phyloP scores from a whole-genome alignment of 2,113 vertebrate species.

The Potamarius usumacintae region DNA sequence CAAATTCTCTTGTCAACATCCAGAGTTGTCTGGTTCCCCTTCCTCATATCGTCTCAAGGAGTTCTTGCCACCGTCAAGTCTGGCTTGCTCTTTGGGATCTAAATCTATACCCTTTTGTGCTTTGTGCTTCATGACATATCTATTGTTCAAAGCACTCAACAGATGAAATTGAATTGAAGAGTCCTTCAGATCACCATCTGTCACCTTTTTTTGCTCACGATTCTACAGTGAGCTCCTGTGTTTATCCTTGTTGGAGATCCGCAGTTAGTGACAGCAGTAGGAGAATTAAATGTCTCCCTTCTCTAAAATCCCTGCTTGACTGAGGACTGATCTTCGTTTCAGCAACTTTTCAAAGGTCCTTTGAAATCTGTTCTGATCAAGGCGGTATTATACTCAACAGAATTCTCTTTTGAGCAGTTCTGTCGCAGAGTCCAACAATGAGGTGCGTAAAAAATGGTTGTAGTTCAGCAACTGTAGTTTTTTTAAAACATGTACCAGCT shows the following conservation, averaged over 20 bases:
- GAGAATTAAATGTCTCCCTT: background rate
- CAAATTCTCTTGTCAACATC: background rate
- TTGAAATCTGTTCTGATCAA: background rate
- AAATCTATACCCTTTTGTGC: background rate
- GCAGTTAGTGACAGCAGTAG: background rate
- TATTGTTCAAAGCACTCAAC: background rate
- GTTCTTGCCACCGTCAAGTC: background rate
- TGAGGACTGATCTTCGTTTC: background rate
- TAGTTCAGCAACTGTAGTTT: background rate
- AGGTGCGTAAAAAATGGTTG: background rate
- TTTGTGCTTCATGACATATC: too few relatives aligned
- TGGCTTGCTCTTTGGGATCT: background rate
- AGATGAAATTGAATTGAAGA: background rate
- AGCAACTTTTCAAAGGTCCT: background rate
- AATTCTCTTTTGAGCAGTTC: background rate
- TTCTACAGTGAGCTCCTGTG: background rate
- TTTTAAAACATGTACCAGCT: background rate
- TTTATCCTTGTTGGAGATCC: background rate
- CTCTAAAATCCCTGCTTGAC: slow-evolving; percentile 13
- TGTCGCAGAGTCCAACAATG: background rate
- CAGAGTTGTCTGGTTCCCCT: background rate
- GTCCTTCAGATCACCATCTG: background rate
- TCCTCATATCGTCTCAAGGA: background rate
- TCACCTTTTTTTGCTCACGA: background rate
- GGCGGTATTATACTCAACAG: background rate